phyloP scores from a whole-genome alignment of 2,888 invertebrate genomes.

The Thymelicus acteon region DNA sequence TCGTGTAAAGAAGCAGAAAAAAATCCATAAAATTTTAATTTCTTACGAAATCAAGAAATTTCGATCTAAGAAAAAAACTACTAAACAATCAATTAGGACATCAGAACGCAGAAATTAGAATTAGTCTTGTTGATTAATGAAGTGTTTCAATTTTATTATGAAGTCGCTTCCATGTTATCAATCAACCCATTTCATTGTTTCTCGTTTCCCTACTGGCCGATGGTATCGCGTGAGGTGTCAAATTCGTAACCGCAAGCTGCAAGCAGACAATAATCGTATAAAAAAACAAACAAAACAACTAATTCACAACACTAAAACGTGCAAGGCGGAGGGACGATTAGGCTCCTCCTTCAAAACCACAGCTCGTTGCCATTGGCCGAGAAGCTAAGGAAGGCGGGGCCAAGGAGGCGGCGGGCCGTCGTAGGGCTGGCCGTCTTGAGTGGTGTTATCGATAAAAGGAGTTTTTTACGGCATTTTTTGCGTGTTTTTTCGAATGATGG shows the following conservation, averaged over 20 bases:
- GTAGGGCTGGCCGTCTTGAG: conserved; percentile 68
- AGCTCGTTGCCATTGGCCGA: conserved; percentile 62
- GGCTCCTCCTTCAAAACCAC: conserved; percentile 56
- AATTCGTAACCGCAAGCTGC: conserved; percentile 64
- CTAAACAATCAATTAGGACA: not conserved
- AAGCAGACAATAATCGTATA: conserved; percentile 56
- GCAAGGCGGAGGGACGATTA: conserved; percentile 60
- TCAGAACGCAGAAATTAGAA: not conserved
- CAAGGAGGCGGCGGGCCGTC: conserved; percentile 57
- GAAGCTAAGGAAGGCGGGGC: conserved; percentile 62
- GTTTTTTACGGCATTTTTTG: conserved; percentile 60
- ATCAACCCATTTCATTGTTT: conserved; percentile 32
- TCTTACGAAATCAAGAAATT: too few species aligned
- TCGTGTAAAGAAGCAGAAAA: too few species aligned
- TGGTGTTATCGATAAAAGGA: conserved; percentile 74
- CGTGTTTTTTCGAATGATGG: conserved; percentile 57
- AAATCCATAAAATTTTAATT: too few species aligned
- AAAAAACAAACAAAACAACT: conserved; percentile 72
- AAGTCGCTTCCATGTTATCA: conserved; percentile 37
- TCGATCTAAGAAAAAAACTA: too few species aligned
- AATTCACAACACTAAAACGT: conserved; percentile 77
- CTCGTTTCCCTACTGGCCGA: conserved; percentile 37
- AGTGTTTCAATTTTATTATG: conserved; percentile 22
- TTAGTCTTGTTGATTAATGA: conserved; percentile 20
- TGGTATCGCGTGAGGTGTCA: conserved; percentile 73